Evolutionary conservation across 2,888 invertebrate species (phyloP).

Genomic region (Chelonus formosanus): DNA sequence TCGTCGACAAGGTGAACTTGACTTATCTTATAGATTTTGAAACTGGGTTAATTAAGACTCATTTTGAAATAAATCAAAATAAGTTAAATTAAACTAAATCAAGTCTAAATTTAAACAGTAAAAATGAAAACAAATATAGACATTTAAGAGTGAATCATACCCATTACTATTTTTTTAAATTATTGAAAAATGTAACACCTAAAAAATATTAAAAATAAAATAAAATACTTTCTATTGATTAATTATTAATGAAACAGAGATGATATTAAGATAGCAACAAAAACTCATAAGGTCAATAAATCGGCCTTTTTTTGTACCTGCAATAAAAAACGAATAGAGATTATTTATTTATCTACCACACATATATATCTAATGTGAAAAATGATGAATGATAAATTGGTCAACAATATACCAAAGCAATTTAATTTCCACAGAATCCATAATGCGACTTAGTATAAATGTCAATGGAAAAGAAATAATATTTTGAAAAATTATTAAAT

Average conservation of each 20-base stretch:
- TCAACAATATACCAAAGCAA: slow-evolving; percentile 9
- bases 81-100: no score
- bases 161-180: no score
- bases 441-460: slow-evolving; percentile 19
- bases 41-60: no score
- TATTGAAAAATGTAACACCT: no score
- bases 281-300: slow-evolving; percentile 18
- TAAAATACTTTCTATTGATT: no score
- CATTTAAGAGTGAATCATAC: no score
- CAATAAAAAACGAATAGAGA: slow-evolving; percentile 46
- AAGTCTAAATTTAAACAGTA: no score
- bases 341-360: slow-evolving; percentile 57
- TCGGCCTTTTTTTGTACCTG: slow-evolving; percentile 55
- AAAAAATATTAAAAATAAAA: no score
- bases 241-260: slow-evolving; percentile 25
- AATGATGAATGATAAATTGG: slow-evolving; percentile 22
- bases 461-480: slow-evolving; percentile 14
- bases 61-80: no score
- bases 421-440: slow-evolving; percentile 21
- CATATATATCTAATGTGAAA: slow-evolving; percentile 14
- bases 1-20: no score
- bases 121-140: no score
- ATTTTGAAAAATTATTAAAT: background rate
- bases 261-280: slow-evolving; percentile 26
- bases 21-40: no score